Base-by-base conservation (phyloP, 2,113 vertebrate species). In the Glaucomys volans region DNA sequence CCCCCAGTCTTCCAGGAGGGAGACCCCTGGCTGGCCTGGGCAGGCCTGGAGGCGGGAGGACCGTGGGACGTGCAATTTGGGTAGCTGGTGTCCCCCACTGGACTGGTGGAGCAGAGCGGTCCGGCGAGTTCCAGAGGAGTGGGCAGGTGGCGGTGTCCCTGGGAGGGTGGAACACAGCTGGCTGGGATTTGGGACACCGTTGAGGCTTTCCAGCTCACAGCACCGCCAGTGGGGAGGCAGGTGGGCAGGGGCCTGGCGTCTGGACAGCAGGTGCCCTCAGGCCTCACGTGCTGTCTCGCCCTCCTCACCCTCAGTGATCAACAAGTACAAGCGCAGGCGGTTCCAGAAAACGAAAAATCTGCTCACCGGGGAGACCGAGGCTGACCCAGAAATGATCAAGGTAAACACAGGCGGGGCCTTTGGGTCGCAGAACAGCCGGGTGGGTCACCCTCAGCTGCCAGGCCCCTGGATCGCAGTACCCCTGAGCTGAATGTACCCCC, bases 321-420 rank as follows among this genome's bases (percentile, higher is more conserved):
- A 99, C 97, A 99, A 99, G 87, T 99, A 99, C 96, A 99, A 99
- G 91, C 98, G 99, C 17, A 98, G 99, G 59, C 98, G 99, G 71
- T 99, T 99, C 96, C 97, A 99, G 97, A 99, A 99, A 98, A 99
- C 99, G 81, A 99, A 99, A 97, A 99, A 99, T 97, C 98, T 99
- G 24, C 97, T 99, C 86, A 99, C 99, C 0, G 99, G 99, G 13
- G 99, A 99, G 97, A 99, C 99, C 0, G 99, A 99, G 94, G 99
- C 99, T 0, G 99, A 99, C 97, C 99, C 99, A 0, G 99, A 99
- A 94, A 99, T 99, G 98, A 99, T 99, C 96, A 99, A 99, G 99
- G 99, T 99, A 71, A 47, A 16, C 0, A 1, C 1, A 1, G 16
- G 35, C 10, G 0, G 13, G 14, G 40, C 4, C 0, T 5, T 8